A percentile compares a stretch with the other conserved stretches of the same genome.
These are phyloP conservation scores for Peromyscus nudipes DNA, from an alignment of 2,797 vertebrate species.

Conservation along the genomic window DNA sequence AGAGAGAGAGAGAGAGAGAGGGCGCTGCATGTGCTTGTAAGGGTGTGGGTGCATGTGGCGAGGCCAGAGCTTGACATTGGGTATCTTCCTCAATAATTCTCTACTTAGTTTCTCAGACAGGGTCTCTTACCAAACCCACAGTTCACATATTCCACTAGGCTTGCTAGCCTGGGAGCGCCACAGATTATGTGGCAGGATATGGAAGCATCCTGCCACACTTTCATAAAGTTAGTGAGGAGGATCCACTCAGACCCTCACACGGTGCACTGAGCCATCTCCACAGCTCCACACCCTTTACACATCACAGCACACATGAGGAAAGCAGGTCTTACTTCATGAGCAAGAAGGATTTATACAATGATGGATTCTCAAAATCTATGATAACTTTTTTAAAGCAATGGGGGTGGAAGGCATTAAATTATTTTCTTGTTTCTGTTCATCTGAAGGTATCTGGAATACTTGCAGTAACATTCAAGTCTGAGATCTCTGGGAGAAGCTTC, in stretches of 20 bases:
- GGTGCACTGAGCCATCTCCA: not conserved
- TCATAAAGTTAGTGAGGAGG: not conserved
- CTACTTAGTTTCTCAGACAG: not conserved
- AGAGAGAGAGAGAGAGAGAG: too few relatives aligned
- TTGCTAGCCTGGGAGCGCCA: not conserved
- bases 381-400: not conserved
- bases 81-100: not conserved
- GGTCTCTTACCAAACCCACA: not conserved
- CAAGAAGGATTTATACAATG: constrained; percentile 42
- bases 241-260: not conserved
- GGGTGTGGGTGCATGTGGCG: too few relatives aligned
- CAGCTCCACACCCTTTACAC: constrained; percentile 26
- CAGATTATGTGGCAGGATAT: not conserved
- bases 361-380: not conserved
- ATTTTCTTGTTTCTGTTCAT: constrained; percentile 35
- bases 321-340: constrained; percentile 27
- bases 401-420: not conserved
- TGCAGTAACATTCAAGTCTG: not conserved
- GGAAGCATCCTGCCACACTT: not conserved
- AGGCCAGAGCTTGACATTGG: not conserved
- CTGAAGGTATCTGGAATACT: constrained; percentile 37
- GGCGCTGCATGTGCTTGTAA: not conserved
- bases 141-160: not conserved
- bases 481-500: constrained; percentile 26
- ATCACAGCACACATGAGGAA: not conserved